Evolutionary conservation across 2,888 invertebrate genomes (phyloP).

Genomic region (Synanthedon formicaeformis): DNA sequence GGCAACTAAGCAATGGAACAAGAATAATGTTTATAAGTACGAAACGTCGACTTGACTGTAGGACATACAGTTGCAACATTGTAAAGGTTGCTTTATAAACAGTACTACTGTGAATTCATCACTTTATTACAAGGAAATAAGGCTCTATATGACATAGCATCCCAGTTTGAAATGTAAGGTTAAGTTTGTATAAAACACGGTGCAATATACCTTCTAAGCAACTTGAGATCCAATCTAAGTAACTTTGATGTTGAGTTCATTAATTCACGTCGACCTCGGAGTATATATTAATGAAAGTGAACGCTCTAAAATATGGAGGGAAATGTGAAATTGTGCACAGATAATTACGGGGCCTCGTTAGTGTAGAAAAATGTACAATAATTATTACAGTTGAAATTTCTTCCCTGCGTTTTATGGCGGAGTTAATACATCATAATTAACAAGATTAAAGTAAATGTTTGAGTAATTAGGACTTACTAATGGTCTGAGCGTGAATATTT

Average conservation of each 20-base stretch:
- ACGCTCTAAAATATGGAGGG: conserved; percentile 4
- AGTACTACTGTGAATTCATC: conserved; percentile 1
- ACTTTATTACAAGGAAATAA: conserved; percentile 14
- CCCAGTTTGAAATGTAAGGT: conserved; percentile 16
- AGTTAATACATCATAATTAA: no score
- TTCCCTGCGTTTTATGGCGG: no score
- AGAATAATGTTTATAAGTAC: conserved; percentile 62
- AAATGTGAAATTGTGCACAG: conserved; percentile 2
- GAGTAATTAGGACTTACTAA: no score
- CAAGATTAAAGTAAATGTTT: no score
- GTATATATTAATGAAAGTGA: conserved; percentile 8
- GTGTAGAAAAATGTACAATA: neutral
- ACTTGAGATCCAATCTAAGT: conserved; percentile 31
- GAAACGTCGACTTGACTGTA: conserved; percentile 47
- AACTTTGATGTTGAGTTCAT: conserved; percentile 4
- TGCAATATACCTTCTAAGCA: conserved; percentile 33
- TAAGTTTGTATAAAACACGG: conserved; percentile 31
- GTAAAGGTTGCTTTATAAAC: conserved; percentile 1
- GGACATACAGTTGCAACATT: conserved; percentile 50
- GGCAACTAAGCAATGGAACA: conserved; percentile 55
- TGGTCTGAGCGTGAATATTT: no score
- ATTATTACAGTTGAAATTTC: neutral
- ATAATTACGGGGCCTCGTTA: conserved; percentile 1
- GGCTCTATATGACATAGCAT: conserved; percentile 18
- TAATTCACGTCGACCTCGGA: conserved; percentile 7